A percentile compares a stretch with the other conserved stretches of the same genome.
Conservation (phyloP, 2,888 invertebrate genomes). For the Rapana venosa region DNA sequence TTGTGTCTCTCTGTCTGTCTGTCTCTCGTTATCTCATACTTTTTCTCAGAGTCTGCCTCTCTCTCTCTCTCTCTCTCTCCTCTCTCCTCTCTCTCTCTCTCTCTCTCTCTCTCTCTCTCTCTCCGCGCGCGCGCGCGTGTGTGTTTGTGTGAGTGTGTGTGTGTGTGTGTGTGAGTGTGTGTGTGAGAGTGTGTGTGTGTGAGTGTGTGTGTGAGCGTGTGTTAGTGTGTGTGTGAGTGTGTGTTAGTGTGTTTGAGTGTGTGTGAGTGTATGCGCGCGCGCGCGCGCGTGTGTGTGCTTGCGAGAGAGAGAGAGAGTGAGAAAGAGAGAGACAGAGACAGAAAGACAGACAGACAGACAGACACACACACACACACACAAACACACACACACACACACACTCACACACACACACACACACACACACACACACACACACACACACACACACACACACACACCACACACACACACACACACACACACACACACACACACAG, state of each 20-base stretch:
- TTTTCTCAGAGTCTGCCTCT: too few relatives aligned
- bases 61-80: too few relatives aligned
- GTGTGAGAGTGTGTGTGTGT: neutral
- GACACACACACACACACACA: neutral
- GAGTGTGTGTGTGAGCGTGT: neutral
- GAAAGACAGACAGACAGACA: neutral
- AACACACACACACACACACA: neutral
- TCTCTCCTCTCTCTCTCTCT: too few relatives aligned
- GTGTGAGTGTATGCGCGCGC: neutral
- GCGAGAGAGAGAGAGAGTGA: neutral
- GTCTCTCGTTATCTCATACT: too few relatives aligned
- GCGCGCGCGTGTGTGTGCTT: neutral
- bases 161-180: neutral
- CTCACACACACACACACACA: neutral
- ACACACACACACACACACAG: too few relatives aligned
- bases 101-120: neutral
- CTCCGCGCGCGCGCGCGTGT: neutral
- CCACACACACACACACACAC: too few relatives aligned
- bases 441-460: neutral
- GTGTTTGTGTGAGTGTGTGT: neutral
- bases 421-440: conserved; percentile 8
- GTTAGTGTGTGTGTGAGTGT: neutral
- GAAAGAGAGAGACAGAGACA: neutral
- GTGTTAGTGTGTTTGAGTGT: neutral
- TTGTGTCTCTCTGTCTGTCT: too few relatives aligned